phyloP scores from a whole-genome alignment of 2,888 invertebrate genomes.

The Dichetophora obliterata region DNA sequence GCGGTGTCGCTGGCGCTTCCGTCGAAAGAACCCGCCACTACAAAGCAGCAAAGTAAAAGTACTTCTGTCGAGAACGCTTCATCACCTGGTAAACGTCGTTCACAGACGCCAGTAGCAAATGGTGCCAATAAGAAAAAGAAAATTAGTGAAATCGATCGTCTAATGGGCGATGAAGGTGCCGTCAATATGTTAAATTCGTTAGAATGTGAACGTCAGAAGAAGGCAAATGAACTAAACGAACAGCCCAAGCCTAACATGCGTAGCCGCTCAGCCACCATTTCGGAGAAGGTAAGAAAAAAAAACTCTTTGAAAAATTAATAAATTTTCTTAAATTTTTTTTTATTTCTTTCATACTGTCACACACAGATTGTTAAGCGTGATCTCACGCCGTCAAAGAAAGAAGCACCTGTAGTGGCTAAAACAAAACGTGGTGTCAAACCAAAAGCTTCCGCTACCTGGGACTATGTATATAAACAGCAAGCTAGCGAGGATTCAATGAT shows the following conservation, averaged over 20 bases:
- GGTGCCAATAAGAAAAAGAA: conserved; percentile 69
- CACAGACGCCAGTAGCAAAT: conserved; percentile 59
- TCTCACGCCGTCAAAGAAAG: conserved; percentile 26
- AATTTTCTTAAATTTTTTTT: not conserved
- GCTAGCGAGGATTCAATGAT: conserved; percentile 82
- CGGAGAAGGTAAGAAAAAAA: conserved; percentile 54
- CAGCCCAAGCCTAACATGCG: conserved; percentile 57
- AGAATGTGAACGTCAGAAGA: conserved; percentile 70
- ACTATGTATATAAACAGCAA: conserved; percentile 75
- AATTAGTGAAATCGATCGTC: conserved; percentile 79
- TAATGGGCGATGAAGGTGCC: conserved; percentile 88
- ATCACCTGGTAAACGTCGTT: conserved; percentile 55
- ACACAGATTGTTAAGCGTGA: conserved; percentile 19
- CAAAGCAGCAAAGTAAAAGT: conserved; percentile 3
- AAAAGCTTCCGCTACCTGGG: conserved; percentile 70
- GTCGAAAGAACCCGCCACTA: conserved; percentile 7
- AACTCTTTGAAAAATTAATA: not conserved
- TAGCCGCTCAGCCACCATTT: conserved; percentile 60
- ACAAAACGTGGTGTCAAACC: conserved; percentile 51
- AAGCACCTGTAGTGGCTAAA: conserved; percentile 32
- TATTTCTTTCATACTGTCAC: not conserved
- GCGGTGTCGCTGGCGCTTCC: not conserved
- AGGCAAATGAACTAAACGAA: conserved; percentile 43
- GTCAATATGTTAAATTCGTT: conserved; percentile 87
- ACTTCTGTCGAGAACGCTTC: not conserved